Evolutionary conservation across 2,797 vertebrate species (phyloP).

Genomic region (Hoplostethus atlanticus): DNA sequence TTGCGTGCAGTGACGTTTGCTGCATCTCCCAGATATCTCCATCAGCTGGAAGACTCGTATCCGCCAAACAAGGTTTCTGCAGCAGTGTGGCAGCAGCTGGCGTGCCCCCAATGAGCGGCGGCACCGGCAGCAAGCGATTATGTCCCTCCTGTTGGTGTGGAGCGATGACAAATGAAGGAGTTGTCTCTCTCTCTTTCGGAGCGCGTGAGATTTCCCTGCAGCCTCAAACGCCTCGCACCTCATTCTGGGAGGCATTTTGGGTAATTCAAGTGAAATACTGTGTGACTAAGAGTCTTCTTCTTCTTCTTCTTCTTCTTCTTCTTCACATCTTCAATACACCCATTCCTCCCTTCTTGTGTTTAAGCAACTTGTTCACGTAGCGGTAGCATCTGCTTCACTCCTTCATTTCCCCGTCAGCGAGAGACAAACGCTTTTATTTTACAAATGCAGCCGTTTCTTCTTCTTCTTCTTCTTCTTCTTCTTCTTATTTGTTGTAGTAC

Average conservation of each 20-base stretch:
- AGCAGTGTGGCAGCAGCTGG: slow-evolving; percentile 64
- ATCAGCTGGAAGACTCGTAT: slow-evolving; percentile 47
- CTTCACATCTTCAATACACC: too few species aligned
- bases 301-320: too few species aligned
- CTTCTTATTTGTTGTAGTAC: too few species aligned
- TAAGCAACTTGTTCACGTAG: not conserved
- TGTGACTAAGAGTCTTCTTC: not conserved
- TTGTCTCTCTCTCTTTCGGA: slow-evolving; percentile 55
- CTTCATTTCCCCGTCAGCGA: too few species aligned
- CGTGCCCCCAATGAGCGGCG: slow-evolving; percentile 66
- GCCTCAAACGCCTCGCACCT: slow-evolving; percentile 44
- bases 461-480: too few species aligned
- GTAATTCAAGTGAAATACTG: slow-evolving; percentile 5
- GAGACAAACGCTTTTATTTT: too few species aligned
- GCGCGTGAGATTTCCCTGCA: slow-evolving; percentile 50
- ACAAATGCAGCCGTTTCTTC: too few species aligned
- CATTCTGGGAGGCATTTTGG: slow-evolving; percentile 37
- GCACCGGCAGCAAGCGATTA: slow-evolving; percentile 72
- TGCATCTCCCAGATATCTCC: slow-evolving; percentile 14
- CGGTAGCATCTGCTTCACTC: not conserved
- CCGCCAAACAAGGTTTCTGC: slow-evolving; percentile 31
- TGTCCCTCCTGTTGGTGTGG: slow-evolving; percentile 68
- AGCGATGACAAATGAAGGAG: slow-evolving; percentile 70
- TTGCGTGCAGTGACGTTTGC: too few species aligned
- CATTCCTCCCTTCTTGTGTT: too few species aligned